Evolutionary conservation across 1,140 invertebrate species (phyloP), one percentile per base, ranked within the genome.

Genomic region (Pseudomyrmex flavicornis): DNA sequence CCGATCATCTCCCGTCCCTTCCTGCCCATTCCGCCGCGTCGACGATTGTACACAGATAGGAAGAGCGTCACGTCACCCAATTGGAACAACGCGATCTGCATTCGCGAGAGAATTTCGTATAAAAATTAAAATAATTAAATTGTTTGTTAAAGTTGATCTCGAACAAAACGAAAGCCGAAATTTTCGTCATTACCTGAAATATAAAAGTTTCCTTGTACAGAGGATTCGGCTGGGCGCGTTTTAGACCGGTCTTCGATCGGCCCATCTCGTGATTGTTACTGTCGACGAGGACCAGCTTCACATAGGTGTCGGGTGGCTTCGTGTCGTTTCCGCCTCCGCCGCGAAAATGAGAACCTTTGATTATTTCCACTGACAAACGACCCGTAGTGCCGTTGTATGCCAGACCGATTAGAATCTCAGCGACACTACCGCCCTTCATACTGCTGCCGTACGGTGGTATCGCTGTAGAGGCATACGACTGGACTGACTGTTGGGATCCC

Each of bases 161-260:
- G 50, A 13, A 12, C 13, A 9, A 5, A 61, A 44, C 13, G 17
- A 63, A 15, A 12, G 3, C 10, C 54, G 3, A 26, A 26, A 20
- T 17, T 13, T 44, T 44, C 5, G 35, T 59, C 48, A 46, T 93
- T 94, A 97, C 97, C 95, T 99, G 98, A 95, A 99, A 99, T 93
- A 99, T 97, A 93, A 99, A 99, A 1, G 98, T 98, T 94, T 99
- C 98, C 93, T 99, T 99, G 92, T 98, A 99, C 9, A 99, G 95
- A 58, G 98, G 98, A 95, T 99, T 99, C 26, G 98, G 98, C 93
- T 99, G 98, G 17, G 98, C 98, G 50, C 98, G 95, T 86, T 97
- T 95, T 0, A 98, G 96, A 22, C 97, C 98, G 7, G 98, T 99
- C 94, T 99, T 99, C 91, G 97, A 97, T 58, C 97, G 95, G 0